Conservation (phyloP, 2,797 vertebrate genomes). For the Picus viridis region DNA sequence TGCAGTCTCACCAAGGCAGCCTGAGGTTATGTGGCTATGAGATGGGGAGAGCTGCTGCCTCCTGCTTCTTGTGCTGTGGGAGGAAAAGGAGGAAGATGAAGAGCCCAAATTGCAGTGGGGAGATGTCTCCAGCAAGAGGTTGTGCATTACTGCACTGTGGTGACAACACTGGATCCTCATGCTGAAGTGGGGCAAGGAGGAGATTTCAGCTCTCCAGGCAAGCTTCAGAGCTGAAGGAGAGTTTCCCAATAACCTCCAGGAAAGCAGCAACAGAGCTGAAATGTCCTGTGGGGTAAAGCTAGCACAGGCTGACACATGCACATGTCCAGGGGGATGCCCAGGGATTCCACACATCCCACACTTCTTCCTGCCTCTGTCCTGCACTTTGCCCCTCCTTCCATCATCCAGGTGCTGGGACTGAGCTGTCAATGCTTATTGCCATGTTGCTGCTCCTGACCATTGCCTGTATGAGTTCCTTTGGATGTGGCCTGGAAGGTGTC, state of each 20-base stretch:
- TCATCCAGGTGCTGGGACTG: not conserved
- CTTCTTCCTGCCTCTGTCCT: not conserved
- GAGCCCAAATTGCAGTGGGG: not conserved
- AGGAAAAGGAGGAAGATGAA: not conserved
- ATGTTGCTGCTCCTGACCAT: not conserved
- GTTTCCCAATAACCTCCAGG: not conserved
- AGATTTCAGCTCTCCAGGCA: not conserved
- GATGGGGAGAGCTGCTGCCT: not conserved
- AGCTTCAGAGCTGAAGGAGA: not conserved
- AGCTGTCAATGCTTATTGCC: not conserved
- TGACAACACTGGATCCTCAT: not conserved
- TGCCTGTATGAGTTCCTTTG: not conserved
- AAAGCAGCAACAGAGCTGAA: not conserved
- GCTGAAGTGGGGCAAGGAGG: not conserved
- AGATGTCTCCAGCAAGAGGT: not conserved
- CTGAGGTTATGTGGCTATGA: not conserved
- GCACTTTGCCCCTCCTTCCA: not conserved
- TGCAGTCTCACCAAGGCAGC: not conserved
- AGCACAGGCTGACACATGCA: too few species aligned
- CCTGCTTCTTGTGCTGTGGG: not conserved
- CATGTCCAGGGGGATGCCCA: not conserved
- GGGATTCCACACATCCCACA: fast-evolving
- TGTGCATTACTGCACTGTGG: not conserved
- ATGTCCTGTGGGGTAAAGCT: not conserved
- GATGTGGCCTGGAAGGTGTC: not conserved